A percentile compares a stretch with the other conserved stretches of the same genome.
These are phyloP conservation scores for Synanthedon andrenaeformis DNA, from an alignment of 2,888 invertebrate genomes.

Conservation along the genomic window DNA sequence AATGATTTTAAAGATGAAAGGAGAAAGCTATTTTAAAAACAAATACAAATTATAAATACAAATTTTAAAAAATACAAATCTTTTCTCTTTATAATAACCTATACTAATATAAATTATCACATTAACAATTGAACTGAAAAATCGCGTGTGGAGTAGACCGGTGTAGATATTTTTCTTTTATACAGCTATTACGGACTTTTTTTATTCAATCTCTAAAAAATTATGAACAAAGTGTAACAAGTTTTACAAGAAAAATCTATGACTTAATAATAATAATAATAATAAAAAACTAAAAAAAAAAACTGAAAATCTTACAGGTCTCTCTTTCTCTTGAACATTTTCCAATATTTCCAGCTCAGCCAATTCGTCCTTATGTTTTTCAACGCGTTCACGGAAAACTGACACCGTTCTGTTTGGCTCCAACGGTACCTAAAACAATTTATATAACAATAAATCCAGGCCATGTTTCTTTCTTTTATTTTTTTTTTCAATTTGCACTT, in stretches of 20 bases:
- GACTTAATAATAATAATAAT: too few species aligned
- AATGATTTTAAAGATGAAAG: neutral
- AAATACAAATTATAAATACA: too few species aligned
- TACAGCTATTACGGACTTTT: neutral
- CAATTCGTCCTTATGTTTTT: conserved; percentile 90
- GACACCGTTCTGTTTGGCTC: conserved; percentile 91
- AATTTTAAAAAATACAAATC: neutral
- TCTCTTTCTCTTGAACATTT: conserved; percentile 85
- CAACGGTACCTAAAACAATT: conserved; percentile 72
- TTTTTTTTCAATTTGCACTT: neutral
- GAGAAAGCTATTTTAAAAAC: too few species aligned
- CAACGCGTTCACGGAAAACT: conserved; percentile 90
- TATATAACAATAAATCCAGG: neutral
- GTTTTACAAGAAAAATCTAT: too few species aligned
- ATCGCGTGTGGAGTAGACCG: too few species aligned
- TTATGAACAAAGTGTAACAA: too few species aligned
- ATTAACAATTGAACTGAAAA: too few species aligned
- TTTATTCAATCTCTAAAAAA: neutral
- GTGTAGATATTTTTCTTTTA: too few species aligned
- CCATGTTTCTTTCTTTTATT: too few species aligned
- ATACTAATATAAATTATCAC: too few species aligned
- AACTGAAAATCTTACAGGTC: conserved; percentile 83
- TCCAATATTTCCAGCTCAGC: conserved; percentile 87
- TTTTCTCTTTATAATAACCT: too few species aligned
- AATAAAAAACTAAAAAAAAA: too few species aligned